phyloP scores from a whole-genome alignment of 92 coral and sea anemone genomes.

The Zoanthus gigantus region DNA sequence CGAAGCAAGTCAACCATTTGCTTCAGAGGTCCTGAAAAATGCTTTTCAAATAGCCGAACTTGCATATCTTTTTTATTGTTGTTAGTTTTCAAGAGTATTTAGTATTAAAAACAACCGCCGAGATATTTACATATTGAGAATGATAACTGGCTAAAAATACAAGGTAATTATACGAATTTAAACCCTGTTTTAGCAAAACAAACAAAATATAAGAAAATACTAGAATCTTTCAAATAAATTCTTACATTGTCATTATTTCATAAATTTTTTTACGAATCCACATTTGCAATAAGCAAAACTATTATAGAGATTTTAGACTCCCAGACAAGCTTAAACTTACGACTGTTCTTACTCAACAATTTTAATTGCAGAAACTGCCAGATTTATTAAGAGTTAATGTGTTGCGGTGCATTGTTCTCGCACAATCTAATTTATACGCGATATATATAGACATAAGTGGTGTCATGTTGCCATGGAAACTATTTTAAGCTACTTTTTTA shows the following conservation, averaged over 20 bases:
- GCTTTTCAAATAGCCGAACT: too few species aligned
- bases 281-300: not conserved
- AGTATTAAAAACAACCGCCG: too few species aligned
- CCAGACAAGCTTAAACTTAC: not conserved
- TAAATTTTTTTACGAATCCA: not conserved
- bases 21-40: too few species aligned
- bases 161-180: not conserved
- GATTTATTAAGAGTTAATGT: not conserved
- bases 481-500: not conserved
- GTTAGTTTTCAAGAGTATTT: too few species aligned
- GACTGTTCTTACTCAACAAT: not conserved
- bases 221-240: too few species aligned
- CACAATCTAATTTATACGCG: not conserved
- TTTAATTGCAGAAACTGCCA: not conserved
- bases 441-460: not conserved
- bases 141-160: not conserved
- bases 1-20: not conserved
- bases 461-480: slow-evolving; percentile 1
- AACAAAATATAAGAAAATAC: too few species aligned
- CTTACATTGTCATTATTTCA: too few species aligned
- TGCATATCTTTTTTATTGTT: too few species aligned
- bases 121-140: slow-evolving; percentile 3
- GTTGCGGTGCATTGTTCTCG: not conserved
- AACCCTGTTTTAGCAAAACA: not conserved
- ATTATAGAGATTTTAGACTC: not conserved